Evolutionary conservation across 2,888 invertebrate genomes (phyloP), one percentile per base, ranked within the genome.

Genomic region (Ectropis crepuscularia): DNA sequence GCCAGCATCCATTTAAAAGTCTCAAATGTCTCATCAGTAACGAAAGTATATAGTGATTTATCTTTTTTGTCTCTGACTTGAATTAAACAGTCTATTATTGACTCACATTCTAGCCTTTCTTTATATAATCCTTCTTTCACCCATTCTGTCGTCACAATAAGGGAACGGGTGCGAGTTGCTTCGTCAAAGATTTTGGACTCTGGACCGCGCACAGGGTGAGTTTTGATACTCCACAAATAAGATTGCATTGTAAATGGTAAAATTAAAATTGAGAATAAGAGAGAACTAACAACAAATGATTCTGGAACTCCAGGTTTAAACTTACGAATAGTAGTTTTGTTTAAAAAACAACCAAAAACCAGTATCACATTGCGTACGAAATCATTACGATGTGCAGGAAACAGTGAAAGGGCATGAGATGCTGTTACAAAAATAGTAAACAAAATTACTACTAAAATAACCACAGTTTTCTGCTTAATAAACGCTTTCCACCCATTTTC

Each of bases 301-400:
- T 74, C 72, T 6, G 78, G 63, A 37, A 73, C 48, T 12, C 74
- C 76, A 1, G 61, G 12, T 43, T 65, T 68, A 38, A 70, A 65
- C 7, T 71, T 63, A 7, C 37, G 66, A 2, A 73, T 48, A n/a
- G 37, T 51, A 4, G 54, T 58, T 57, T 75, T 82, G 68, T 77
- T 78, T 5, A 81, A 63, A 62, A 82, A 76, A 49, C 74, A 78
- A 47, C 85, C 84, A 42, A 75, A 74, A 7, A 82, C 72, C 6
- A 75, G 58, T 39, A 83, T 57, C 16, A 77, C 42, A 10, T 76
- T 71, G 7, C 76, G 71, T 0, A 64, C 38, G 12, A 67, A 10
- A 64, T 80, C 77, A 36, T 57, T 70, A 0, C 57, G 38, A 5
- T 36, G 12, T 0, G 57, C 53, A 8, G 71, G 61, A 68, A 83